Conservation (phyloP, 2,797 vertebrate genomes). For the Sylvia borin region DNA sequence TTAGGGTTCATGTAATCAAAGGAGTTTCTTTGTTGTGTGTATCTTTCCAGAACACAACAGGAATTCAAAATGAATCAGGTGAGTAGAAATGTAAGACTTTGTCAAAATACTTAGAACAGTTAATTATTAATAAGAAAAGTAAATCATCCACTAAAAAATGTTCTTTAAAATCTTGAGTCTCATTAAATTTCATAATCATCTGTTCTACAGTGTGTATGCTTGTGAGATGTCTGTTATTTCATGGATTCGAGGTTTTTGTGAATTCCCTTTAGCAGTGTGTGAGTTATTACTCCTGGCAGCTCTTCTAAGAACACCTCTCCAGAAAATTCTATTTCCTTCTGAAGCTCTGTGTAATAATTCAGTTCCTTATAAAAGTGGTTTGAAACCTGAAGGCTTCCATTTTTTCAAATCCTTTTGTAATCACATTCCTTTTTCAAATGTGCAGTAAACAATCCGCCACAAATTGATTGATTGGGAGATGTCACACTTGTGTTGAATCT, state of each 20-base stretch:
- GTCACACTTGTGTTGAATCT: not conserved
- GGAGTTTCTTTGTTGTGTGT: conserved; percentile 78
- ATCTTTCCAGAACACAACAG: conserved; percentile 76
- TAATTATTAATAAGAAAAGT: conserved; percentile 52
- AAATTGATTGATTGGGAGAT: not conserved
- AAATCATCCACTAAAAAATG: not conserved
- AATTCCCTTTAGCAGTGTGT: not conserved
- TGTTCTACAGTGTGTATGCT: not conserved
- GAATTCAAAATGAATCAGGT: conserved; percentile 84
- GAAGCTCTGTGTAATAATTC: not conserved
- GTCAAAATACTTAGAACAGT: conserved; percentile 56
- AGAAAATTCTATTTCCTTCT: not conserved
- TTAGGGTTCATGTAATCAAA: conserved; percentile 80
- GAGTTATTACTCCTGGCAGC: not conserved
- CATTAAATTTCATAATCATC: not conserved
- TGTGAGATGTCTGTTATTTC: not conserved
- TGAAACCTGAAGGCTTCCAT: not conserved
- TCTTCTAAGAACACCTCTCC: not conserved
- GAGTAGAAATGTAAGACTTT: conserved; percentile 74
- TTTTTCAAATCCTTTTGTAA: not conserved
- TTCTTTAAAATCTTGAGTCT: not conserved
- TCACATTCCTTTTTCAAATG: not conserved
- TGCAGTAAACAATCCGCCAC: not conserved
- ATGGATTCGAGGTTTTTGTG: not conserved
- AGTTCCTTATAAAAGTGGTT: not conserved